A percentile compares a stretch with the other conserved stretches of the same genome.
Evolutionary conservation across 2,888 invertebrate species (phyloP).

Genomic region (Apamea monoglypha): DNA sequence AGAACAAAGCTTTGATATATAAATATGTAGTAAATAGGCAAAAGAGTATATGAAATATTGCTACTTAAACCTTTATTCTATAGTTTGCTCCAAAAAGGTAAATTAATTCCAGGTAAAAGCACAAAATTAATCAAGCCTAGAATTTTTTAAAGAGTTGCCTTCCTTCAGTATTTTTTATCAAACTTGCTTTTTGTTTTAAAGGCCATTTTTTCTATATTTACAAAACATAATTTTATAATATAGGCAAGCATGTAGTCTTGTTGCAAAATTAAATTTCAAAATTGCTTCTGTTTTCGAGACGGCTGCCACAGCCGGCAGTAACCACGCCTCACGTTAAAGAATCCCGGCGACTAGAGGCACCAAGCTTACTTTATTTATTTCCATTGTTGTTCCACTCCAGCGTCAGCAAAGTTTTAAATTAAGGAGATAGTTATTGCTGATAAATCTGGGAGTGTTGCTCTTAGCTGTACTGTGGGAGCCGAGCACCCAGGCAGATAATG

Average conservation of each 20-base stretch:
- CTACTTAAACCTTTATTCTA: background rate
- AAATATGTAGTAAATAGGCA: background rate
- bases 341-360: constrained; percentile 41
- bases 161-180: background rate
- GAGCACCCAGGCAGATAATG: constrained; percentile 44
- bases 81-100: background rate
- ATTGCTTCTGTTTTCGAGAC: constrained; percentile 55
- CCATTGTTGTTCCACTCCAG: constrained; percentile 55
- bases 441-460: constrained; percentile 59
- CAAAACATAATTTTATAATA: constrained; percentile 17
- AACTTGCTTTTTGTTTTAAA: background rate
- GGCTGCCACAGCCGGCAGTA: constrained; percentile 58
- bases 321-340: constrained; percentile 51
- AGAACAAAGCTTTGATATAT: constrained; percentile 2
- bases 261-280: constrained; percentile 62
- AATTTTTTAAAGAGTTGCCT: background rate
- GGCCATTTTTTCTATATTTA: background rate
- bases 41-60: background rate
- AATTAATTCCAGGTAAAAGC: background rate
- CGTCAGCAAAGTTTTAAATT: constrained; percentile 62
- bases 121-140: background rate
- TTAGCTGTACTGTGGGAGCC: constrained; percentile 31
- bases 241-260: constrained; percentile 29
- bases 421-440: constrained; percentile 64
- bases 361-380: constrained; percentile 59